phyloP scores from a whole-genome alignment of 1,140 invertebrate species.

The Lordiphosa collinella region DNA sequence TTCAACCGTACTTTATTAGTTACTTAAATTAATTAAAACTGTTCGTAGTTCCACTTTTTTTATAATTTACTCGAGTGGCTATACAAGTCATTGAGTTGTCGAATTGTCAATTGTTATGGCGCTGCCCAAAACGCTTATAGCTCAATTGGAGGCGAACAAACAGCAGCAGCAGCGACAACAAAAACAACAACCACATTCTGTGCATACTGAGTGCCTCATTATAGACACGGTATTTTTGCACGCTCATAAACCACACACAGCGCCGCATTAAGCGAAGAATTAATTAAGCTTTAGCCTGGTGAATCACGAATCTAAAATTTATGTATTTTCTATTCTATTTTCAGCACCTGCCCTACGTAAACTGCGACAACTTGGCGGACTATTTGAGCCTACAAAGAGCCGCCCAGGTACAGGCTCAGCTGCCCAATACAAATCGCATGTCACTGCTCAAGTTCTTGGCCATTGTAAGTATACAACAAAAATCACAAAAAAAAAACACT shows the following conservation, averaged over 20 bases:
- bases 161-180: slow-evolving; percentile 37
- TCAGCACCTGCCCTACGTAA: slow-evolving; percentile 60
- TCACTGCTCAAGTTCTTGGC: slow-evolving; percentile 84
- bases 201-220: slow-evolving; percentile 73
- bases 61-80: neutral
- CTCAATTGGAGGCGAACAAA: slow-evolving; percentile 43
- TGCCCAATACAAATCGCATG: slow-evolving; percentile 69
- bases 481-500: slow-evolving; percentile 17
- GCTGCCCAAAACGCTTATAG: slow-evolving; percentile 38
- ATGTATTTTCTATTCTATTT: slow-evolving; percentile 16
- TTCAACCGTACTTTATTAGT: slow-evolving; percentile 41
- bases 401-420: slow-evolving; percentile 35
- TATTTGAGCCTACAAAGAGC: slow-evolving; percentile 68
- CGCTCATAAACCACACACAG: slow-evolving; percentile 60
- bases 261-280: slow-evolving; percentile 58
- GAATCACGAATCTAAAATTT: slow-evolving; percentile 33
- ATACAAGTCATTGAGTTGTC: slow-evolving; percentile 26
- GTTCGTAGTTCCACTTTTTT: slow-evolving; percentile 5
- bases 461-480: slow-evolving; percentile 81
- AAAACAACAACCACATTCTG: slow-evolving; percentile 50
- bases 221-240: slow-evolving; percentile 46
- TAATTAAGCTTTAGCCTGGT: slow-evolving; percentile 29
- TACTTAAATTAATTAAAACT: slow-evolving; percentile 42
- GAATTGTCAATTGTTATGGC: slow-evolving; percentile 54
- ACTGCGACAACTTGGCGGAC: slow-evolving; percentile 69